A percentile compares a stretch with the other conserved stretches of the same genome.
Evolutionary conservation across 2,888 invertebrate genomes (phyloP).

Genomic region (Shargacucullia verbasci): DNA sequence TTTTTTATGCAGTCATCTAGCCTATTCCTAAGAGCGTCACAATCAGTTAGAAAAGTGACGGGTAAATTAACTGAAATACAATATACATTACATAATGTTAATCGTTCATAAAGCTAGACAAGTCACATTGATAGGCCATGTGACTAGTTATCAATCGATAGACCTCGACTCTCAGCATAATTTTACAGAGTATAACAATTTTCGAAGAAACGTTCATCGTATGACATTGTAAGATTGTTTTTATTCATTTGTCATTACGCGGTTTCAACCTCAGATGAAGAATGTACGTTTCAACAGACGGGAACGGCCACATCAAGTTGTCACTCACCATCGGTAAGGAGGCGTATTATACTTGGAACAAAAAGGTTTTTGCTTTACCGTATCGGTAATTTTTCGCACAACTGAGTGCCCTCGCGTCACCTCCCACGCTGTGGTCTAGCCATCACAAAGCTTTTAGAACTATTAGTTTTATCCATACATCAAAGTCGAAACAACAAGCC

Average conservation of each 20-base stretch:
- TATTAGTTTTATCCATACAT: constrained; percentile 37
- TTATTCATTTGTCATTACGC: constrained; percentile 32
- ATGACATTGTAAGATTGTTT: constrained; percentile 31
- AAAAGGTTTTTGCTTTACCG: constrained; percentile 35
- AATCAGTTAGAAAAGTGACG: too few species aligned
- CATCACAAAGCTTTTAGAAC: constrained; percentile 45
- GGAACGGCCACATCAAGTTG: constrained; percentile 51
- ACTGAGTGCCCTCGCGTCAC: constrained; percentile 47
- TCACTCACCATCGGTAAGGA: constrained; percentile 39
- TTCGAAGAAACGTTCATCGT: constrained; percentile 27
- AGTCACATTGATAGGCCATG: too few species aligned
- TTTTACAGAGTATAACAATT: constrained; percentile 10
- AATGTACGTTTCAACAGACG: too few species aligned
- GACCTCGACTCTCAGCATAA: constrained; percentile 1
- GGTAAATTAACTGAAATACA: too few species aligned
- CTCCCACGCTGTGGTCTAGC: constrained; percentile 41
- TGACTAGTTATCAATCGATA: constrained; percentile 2
- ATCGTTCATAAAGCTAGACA: neutral
- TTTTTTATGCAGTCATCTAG: too few species aligned
- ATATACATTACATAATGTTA: neutral
- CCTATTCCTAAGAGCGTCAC: too few species aligned
- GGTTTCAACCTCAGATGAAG: too few species aligned
- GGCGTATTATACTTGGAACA: constrained; percentile 43
- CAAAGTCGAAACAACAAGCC: constrained; percentile 30
- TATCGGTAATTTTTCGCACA: constrained; percentile 58